Base-by-base conservation (phyloP, 2,113 vertebrate species). In the Fukomys damarensis region DNA sequence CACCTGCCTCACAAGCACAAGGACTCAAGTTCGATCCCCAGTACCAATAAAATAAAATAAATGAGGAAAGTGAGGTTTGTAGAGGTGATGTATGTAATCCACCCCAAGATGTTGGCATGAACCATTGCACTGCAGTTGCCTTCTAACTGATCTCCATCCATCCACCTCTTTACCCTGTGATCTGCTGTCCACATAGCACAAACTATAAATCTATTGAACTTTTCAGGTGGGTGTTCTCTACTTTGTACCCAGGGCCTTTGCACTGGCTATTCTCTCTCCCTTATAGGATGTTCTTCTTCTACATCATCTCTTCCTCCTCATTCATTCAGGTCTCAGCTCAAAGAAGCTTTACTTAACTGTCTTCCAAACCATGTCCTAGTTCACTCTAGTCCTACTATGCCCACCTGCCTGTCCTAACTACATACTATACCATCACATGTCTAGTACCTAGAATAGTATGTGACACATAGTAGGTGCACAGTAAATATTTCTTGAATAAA, bases 311-410 rank as follows among this genome's bases (percentile, higher is more conserved):
- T 66, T 85, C 17, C 35, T 66, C 54, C 72, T 58, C 84, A 79
- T 63, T 93, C 35, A 79, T 56, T 93, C 30, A 77, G 58, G 32
- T 54, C 93, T 90, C 84, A 83, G 35, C 3, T 66, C 68, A 96
- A 54, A 88, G 30, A 59, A 8, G 30, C 3, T 35, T 95, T 58
- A 19, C 5, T 30, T 72, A 63, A 4, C n/a, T 11, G 43, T 65
- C 58, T 87, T 82, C 56, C 13, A 5, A 77, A 68, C 28, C 56
- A 79, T 58, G 59, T 30, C 52, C 61, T 32, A 49, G 30, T 41
- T 46, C 49, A 30, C 49, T 41, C 46, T 77, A 86, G 26, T 30
- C 38, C 74, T 80, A 38, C 38, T 63, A 43, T 1, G 5, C 20
- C 19, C 26, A 89, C 35, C 30, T 72, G 11, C 43, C 20, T 56